Percentiles rank a stretch among this genome's conserved stretches.
Evolutionary conservation across 2,888 invertebrate species (phyloP).

Genomic region (Bedellia somnulentella): DNA sequence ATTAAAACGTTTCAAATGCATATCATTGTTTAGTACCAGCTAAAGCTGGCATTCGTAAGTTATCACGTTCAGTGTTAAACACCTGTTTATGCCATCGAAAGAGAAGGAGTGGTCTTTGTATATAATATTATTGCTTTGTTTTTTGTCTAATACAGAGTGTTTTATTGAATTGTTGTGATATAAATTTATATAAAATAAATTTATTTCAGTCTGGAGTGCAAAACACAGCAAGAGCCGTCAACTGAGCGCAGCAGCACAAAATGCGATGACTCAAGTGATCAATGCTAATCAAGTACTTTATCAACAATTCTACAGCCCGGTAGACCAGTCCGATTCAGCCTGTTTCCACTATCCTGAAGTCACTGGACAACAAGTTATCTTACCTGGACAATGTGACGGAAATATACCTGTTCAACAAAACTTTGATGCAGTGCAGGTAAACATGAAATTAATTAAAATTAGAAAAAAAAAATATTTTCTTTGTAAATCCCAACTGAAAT

Average conservation of each 20-base stretch:
- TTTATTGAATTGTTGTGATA: too few species aligned
- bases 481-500: too few species aligned
- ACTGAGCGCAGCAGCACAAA: constrained; percentile 17
- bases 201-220: constrained; percentile 44
- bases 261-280: constrained; percentile 19
- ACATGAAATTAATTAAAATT: constrained; percentile 6
- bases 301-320: constrained; percentile 21
- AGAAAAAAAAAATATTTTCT: too few species aligned
- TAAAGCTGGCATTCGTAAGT: too few species aligned
- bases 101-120: too few species aligned
- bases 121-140: too few species aligned
- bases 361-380: constrained; percentile 20
- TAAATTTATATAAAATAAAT: too few species aligned
- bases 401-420: constrained; percentile 23
- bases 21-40: too few species aligned
- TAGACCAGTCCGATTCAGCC: constrained; percentile 22
- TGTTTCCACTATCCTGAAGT: constrained; percentile 40
- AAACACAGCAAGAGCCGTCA: constrained; percentile 29
- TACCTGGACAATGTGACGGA: constrained; percentile 37
- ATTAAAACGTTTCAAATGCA: too few species aligned
- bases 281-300: constrained; percentile 19
- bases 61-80: too few species aligned
- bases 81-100: too few species aligned
- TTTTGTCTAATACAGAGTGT: too few species aligned
- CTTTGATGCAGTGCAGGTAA: constrained; percentile 25